phyloP scores from a whole-genome alignment of 2,113 vertebrate species.

The Neodontobutis hainanensis region DNA sequence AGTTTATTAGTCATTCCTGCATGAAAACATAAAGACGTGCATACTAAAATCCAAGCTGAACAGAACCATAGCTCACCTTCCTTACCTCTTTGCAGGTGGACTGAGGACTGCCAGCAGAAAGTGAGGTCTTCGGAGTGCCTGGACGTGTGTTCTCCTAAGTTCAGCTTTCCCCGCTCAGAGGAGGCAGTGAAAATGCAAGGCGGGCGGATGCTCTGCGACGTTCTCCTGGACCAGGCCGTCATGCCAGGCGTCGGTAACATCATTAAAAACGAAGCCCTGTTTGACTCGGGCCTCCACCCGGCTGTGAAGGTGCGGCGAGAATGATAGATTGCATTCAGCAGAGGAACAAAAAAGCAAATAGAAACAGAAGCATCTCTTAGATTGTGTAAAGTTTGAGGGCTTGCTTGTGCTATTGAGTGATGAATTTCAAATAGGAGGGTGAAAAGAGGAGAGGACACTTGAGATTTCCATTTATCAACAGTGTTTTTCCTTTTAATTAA shows the following conservation, averaged over 20 bases:
- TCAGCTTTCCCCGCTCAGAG: slow-evolving; percentile 83
- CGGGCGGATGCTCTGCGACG: slow-evolving; percentile 87
- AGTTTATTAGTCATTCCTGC: too few species aligned
- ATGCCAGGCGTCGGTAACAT: slow-evolving; percentile 96
- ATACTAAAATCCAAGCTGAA: too few species aligned
- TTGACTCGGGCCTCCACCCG: slow-evolving; percentile 90
- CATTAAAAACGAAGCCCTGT: slow-evolving; percentile 95
- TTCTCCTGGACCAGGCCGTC: slow-evolving; percentile 89
- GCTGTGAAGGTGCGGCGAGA: slow-evolving; percentile 81
- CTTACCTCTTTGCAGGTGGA: slow-evolving; percentile 73
- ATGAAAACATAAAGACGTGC: too few species aligned
- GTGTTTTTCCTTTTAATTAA: slow-evolving; percentile 10
- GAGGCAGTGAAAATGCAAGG: slow-evolving; percentile 80
- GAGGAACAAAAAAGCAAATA: slow-evolving; percentile 37
- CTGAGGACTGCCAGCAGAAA: slow-evolving; percentile 81
- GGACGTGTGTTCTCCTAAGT: slow-evolving; percentile 89
- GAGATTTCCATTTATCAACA: slow-evolving; percentile 2
- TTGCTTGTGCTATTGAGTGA: slow-evolving; percentile 45
- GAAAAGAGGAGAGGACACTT: slow-evolving; percentile 23
- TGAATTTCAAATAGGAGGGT: slow-evolving; percentile 41
- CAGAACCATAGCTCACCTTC: too few species aligned
- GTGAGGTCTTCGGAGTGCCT: slow-evolving; percentile 82
- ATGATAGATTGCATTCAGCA: slow-evolving; percentile 64
- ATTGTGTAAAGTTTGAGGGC: slow-evolving; percentile 17
- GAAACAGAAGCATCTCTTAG: slow-evolving; percentile 32